Evolutionary conservation across 2,797 vertebrate genomes (phyloP), one percentile per base, ranked within the genome.

Genomic region (Xiphophorus birchmanni): DNA sequence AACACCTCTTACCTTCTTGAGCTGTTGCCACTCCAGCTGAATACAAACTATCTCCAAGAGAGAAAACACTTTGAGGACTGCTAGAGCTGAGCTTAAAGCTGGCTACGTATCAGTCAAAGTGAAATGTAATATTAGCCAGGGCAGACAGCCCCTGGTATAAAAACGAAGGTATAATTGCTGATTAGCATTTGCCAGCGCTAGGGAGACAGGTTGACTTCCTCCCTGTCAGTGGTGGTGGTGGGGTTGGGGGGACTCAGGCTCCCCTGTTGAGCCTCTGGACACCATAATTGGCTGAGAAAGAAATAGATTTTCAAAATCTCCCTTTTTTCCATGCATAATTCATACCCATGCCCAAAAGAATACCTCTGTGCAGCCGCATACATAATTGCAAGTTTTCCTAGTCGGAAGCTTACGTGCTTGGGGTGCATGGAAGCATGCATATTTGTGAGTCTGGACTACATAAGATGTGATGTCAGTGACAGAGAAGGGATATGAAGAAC

Each of bases 241-340:
- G 23, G 85, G 87, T 72, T 82, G 82, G 86, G 84, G 78, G 86
- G n/a, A 82, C 83, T 89, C 80, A 48, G 65, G 74, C 86, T 89
- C 92, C 92, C 93, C 90, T 90, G 91, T 90, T 90, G 89, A 86
- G 90, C 89, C 89, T 88, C 84, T 48, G 91, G 92, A 93, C 92
- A 88, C 85, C 88, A 79, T 94, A 95, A 95, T 94, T 94, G 91
- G 92, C 91, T 89, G 90, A 93, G 89, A 89, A 91, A 89, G 81
- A 93, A 93, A 94, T 89, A 93, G 89, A 92, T 94, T 94, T 93
- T 92, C 84, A 90, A 94, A 93, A 90, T 91, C 84, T 91, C 89
- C 83, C 83, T 87, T 77, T 85, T 74, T 82, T 79, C 82, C 76
- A 93, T 94, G 89, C 85, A 95, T 94, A 93, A 95, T 94, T 94